A percentile compares a stretch with the other conserved stretches of the same genome.
Conservation (phyloP, 1,140 invertebrate genomes). For the Drosophila auraria region DNA sequence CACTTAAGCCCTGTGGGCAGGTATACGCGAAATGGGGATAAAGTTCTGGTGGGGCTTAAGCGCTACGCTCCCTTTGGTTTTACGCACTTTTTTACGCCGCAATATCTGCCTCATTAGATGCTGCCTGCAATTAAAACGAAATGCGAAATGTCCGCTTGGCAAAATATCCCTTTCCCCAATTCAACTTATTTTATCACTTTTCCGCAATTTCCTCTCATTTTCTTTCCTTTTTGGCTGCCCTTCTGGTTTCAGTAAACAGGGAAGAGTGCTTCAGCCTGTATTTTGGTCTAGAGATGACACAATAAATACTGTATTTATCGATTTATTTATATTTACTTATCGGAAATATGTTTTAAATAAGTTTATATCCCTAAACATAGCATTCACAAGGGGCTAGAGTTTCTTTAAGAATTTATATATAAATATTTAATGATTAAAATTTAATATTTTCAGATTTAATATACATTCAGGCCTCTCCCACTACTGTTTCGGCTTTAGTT, state of each 20-base stretch:
- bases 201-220: constrained; percentile 1
- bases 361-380: no score
- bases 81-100: constrained; percentile 65
- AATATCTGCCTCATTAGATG: constrained; percentile 66
- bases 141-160: constrained; percentile 27
- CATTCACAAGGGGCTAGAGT: no score
- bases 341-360: neutral
- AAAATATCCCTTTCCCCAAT: neutral
- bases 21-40: neutral
- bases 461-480: neutral
- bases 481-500: neutral
- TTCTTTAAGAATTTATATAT: no score
- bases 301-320: neutral
- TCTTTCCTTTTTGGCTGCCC: neutral
- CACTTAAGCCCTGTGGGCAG: constrained; percentile 23
- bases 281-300: neutral
- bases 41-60: constrained; percentile 20
- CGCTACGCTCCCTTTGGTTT: constrained; percentile 40
- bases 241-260: constrained; percentile 20
- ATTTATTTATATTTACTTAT: neutral
- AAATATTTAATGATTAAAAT: neutral
- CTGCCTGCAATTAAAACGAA: constrained; percentile 49
- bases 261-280: constrained; percentile 12
- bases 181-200: neutral
- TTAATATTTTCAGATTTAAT: no score